Conservation (phyloP, 2,113 vertebrate species). For the Crotophaga sulcirostris region DNA sequence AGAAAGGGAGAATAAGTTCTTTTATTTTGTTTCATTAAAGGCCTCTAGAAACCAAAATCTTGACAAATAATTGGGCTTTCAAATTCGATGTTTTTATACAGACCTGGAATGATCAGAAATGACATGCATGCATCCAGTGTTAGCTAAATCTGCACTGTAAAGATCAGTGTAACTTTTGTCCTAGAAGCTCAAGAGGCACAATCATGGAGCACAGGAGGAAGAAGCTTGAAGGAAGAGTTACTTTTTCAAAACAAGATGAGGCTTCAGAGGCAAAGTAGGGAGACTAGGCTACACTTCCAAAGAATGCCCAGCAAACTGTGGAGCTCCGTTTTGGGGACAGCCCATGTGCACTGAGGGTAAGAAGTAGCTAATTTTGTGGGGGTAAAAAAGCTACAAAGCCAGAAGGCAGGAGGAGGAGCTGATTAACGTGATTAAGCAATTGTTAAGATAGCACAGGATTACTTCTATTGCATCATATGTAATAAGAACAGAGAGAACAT, state of each 20-base stretch:
- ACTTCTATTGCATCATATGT: slow-evolving; percentile 4
- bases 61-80: not conserved
- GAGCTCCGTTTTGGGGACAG: not conserved
- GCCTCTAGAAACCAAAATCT: not conserved
- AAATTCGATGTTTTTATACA: not conserved
- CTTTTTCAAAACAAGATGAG: not conserved
- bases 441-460: not conserved
- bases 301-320: rapidly evolving
- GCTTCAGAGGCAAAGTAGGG: rapidly evolving
- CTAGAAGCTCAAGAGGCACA: not conserved
- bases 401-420: not conserved
- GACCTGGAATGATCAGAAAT: not conserved
- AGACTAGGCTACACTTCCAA: not conserved
- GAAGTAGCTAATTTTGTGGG: not conserved
- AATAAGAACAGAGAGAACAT: slow-evolving; percentile 22
- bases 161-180: not conserved
- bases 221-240: not conserved
- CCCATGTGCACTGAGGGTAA: not conserved
- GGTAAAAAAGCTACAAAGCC: not conserved
- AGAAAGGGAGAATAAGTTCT: not conserved
- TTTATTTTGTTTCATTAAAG: not conserved
- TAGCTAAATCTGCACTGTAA: not conserved
- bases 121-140: not conserved
- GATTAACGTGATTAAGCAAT: slow-evolving; percentile 41
- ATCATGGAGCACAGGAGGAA: not conserved